Base-by-base conservation (phyloP, 2,113 vertebrate genomes). In the Peucedramus taeniatus region DNA sequence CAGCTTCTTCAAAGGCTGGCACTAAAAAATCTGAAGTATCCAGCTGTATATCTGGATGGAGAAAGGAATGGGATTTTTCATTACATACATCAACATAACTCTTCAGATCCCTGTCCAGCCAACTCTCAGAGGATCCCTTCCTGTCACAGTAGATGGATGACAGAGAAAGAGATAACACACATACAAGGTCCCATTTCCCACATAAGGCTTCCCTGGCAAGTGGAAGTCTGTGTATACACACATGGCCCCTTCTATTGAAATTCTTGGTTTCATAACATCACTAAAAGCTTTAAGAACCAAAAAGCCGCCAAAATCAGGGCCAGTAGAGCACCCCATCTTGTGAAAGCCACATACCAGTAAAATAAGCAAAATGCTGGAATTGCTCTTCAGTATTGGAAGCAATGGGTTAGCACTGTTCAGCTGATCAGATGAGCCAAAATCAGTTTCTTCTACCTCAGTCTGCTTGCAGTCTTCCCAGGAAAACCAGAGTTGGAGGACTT, bases 401-500 rank as follows among this genome's bases (percentile, higher is more conserved):
- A 99, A 96, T 5, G 97, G 93, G 47, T 59, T 63, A 53, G 96
- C 81, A 69, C 26, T 83, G 75, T 60, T 94, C 65, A 95, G 95
- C 47, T 96, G 84, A 56, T 87, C 31, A 13, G 93, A 37, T 0
- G 9, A 23, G 6, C 83, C 91, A 42, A 76, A 93, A 53, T 39
- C 77, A 75, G 45, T 27, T 44, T 93, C 92, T 84, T 95, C 87
- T 47, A 69, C 66, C 47, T 93, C 94, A 40, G 89, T 92, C 37
- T 35, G 80, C 60, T 81, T 80, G 53, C 84, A 83, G 53, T 97
- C 96, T 96, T 95, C 98, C 96, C 97, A 96, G 68, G 96, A 97
- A 94, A 99, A 98, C 99, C 99, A 99, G 66, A 98, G 97, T 8
- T 98, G 98, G 68, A 99, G 96, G 59, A 98, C 94, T 15, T 68